Conservation (phyloP, 37 sponge, comb jelly and placozoan species). For the Agelas oroides region DNA sequence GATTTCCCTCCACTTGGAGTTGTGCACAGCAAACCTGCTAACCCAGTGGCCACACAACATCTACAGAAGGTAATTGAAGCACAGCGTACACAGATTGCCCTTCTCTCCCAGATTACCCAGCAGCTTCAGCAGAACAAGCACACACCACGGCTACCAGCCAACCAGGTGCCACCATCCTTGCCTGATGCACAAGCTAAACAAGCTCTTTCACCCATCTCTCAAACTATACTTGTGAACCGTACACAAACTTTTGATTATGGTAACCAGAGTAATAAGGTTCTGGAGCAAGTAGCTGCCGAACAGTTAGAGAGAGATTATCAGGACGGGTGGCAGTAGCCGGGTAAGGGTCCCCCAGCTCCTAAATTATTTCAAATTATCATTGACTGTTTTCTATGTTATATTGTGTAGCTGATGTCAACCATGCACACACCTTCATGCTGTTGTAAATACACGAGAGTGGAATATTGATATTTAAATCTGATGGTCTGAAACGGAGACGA, state of each 20-base stretch:
- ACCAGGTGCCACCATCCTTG: background rate
- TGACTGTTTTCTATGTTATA: no score
- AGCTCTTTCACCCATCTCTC: background rate
- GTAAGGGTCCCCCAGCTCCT: no score
- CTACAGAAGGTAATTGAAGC: slow-evolving; percentile 67
- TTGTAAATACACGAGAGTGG: no score
- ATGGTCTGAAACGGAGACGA: no score
- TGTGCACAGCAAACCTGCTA: background rate
- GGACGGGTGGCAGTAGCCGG: slow-evolving; percentile 46
- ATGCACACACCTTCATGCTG: no score
- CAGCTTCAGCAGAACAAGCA: background rate
- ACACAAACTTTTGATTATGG: slow-evolving; percentile 71
- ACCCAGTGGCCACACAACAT: slow-evolving; percentile 1
- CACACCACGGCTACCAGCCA: background rate
- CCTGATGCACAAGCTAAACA: background rate
- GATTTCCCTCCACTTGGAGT: background rate
- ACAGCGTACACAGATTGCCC: slow-evolving; percentile 46
- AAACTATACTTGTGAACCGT: background rate
- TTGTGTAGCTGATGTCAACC: no score
- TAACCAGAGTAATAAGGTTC: slow-evolving; percentile 52
- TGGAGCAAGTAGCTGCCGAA: slow-evolving; percentile 42
- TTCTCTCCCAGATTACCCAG: slow-evolving; percentile 30
- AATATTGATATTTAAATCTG: no score
- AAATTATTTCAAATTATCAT: no score
- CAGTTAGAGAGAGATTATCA: slow-evolving; percentile 36